Conservation (phyloP, 2,113 vertebrate genomes). For the Perca flavescens region DNA sequence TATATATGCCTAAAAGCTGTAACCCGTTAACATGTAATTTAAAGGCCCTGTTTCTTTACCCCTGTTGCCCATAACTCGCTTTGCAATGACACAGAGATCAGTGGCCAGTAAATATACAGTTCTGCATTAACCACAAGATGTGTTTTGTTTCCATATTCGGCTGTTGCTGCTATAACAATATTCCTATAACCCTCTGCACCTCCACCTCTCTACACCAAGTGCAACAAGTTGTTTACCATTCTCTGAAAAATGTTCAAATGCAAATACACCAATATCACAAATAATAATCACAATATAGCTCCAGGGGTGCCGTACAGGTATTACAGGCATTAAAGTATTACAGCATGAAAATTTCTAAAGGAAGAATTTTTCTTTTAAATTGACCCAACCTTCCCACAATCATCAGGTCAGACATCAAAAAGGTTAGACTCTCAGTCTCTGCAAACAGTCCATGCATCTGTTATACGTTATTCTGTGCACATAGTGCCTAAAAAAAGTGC, state of each 20-base stretch:
- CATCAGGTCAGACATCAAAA: background rate
- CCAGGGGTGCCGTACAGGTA: background rate
- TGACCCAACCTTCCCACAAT: background rate
- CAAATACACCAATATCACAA: background rate
- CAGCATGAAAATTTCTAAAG: background rate
- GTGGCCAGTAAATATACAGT: background rate
- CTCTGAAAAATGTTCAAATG: background rate
- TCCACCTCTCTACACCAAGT: background rate
- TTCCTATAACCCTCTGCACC: background rate
- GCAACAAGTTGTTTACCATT: constrained; percentile 7
- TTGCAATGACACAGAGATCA: too few relatives aligned
- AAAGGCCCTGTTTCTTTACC: background rate
- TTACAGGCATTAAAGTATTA: background rate
- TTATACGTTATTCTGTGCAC: background rate
- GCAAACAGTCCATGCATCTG: background rate
- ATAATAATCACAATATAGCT: background rate
- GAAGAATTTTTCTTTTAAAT: background rate
- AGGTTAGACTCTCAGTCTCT: background rate
- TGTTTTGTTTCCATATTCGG: background rate
- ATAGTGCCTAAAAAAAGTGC: background rate
- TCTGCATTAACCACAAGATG: background rate
- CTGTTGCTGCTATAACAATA: background rate
- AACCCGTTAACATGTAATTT: background rate
- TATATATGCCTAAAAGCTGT: background rate
- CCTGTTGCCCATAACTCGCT: background rate